Conservation (phyloP, 2,888 invertebrate species). For the Sarcophaga subvicina region DNA sequence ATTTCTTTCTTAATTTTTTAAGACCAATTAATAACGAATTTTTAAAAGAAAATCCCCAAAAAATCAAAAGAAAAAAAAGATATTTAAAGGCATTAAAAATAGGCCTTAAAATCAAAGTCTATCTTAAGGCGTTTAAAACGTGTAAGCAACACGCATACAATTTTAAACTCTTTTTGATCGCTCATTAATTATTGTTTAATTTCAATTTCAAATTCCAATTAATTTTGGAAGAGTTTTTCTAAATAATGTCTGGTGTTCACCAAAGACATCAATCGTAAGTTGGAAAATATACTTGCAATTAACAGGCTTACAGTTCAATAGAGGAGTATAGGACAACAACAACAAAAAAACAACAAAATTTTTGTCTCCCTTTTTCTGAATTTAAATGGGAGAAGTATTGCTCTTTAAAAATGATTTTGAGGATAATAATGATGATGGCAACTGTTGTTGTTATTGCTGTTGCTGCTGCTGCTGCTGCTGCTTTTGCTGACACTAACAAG, state of each 20-base stretch:
- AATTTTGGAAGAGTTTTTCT: neutral
- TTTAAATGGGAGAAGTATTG: no score
- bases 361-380: no score
- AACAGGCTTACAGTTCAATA: conserved; percentile 35
- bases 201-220: no score
- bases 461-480: conserved; percentile 29
- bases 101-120: conserved; percentile 33
- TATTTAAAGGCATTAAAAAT: neutral
- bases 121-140: conserved; percentile 13
- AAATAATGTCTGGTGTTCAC: conserved; percentile 53
- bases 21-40: no score
- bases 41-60: neutral
- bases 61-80: neutral
- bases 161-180: no score
- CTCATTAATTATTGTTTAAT: no score
- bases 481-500: conserved; percentile 68
- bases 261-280: conserved; percentile 61
- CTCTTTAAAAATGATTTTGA: conserved; percentile 26
- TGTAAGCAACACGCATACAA: no score
- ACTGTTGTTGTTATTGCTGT: conserved; percentile 6
- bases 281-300: conserved; percentile 59
- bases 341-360: no score
- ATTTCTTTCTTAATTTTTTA: neutral
- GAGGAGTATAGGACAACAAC: no score
- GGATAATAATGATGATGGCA: conserved; percentile 33